Percentiles rank a stretch among this genome's conserved stretches.
Evolutionary conservation across 2,888 invertebrate genomes (phyloP).

Genomic region (Pachydiplax longipennis): DNA sequence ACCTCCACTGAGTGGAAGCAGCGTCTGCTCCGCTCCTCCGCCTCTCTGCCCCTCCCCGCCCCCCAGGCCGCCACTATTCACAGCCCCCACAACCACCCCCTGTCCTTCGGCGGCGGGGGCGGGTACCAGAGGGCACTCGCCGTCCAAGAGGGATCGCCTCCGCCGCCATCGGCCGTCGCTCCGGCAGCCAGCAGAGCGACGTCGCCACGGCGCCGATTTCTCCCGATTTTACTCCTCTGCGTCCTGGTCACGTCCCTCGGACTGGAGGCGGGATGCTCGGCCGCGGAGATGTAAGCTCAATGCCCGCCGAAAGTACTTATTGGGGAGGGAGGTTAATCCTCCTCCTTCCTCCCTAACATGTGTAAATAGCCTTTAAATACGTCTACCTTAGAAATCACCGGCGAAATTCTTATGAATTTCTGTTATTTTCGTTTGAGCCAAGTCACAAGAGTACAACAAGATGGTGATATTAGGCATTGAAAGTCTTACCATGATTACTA

Average conservation of each 20-base stretch:
- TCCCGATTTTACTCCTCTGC: neutral
- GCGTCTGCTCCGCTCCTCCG: neutral
- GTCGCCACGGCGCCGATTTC: neutral
- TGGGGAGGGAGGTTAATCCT: neutral
- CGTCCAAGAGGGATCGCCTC: neutral
- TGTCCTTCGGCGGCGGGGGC: neutral
- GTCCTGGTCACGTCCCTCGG: neutral
- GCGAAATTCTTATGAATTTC: too few relatives aligned
- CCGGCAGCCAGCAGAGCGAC: neutral
- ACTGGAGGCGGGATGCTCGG: neutral
- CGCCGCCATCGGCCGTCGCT: neutral
- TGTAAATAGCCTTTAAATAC: too few relatives aligned
- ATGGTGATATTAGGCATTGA: too few relatives aligned
- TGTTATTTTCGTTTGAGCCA: too few relatives aligned
- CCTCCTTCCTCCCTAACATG: neutral
- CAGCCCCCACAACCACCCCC: neutral
- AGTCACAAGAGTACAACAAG: too few relatives aligned
- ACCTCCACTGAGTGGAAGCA: neutral
- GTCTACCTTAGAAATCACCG: too few relatives aligned
- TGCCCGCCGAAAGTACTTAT: neutral
- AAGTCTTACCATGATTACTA: too few relatives aligned
- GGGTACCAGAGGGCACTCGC: neutral
- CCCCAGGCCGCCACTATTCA: neutral
- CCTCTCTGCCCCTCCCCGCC: conserved; percentile 1
- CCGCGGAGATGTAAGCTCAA: neutral